Evolutionary conservation across 2,113 vertebrate genomes (phyloP), one percentile per base, ranked within the genome.

Genomic region (Entelurus aequoreus): DNA sequence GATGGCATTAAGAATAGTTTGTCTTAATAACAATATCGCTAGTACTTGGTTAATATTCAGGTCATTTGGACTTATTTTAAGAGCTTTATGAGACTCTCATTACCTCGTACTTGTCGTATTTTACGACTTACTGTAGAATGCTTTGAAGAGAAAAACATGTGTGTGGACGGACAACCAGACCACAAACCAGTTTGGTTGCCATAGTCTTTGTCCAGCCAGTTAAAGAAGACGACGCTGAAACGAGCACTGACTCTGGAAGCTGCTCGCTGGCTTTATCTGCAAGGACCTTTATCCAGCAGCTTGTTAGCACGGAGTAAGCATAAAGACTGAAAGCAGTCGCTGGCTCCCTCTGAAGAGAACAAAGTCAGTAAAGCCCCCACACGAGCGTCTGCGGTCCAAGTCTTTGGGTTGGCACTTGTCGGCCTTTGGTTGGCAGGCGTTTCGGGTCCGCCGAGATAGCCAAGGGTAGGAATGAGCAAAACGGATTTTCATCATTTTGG

Each of bases 401-500:
- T 21, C 6, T 54, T 54, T 38, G 35, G 53, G 14, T 54, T 54
- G 53, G 53, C 13, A 8, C 35, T 37, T 13, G 15, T 14, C 35
- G 13, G 35, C 35, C 35, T 54, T 37, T 38, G 12, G 35, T 54
- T 38, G 53, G 53, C 53, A n/a, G 28, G 35, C 35, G 13, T 54
- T 15, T 38, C 53, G 13, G 13, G 6, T 35, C 53, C 35, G 35
- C 7, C 4, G 53, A 54, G 14, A 13, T 6, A 14, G 51, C 51
- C 51, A 14, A 28, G 21, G 6, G 28, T 35, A 9, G 14, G 37
- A 54, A 54, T 9, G 13, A 37, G 53, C 35, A 15, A 38, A 54
- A 37, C 35, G 7, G 53, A 54, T 37, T 54, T 54, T 37, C 53
- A 38, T 54, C 35, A 15, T 54, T 46, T 44, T 54, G 53, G 53